phyloP scores from a whole-genome alignment of 2,113 vertebrate genomes.

The Grantiella picta region DNA sequence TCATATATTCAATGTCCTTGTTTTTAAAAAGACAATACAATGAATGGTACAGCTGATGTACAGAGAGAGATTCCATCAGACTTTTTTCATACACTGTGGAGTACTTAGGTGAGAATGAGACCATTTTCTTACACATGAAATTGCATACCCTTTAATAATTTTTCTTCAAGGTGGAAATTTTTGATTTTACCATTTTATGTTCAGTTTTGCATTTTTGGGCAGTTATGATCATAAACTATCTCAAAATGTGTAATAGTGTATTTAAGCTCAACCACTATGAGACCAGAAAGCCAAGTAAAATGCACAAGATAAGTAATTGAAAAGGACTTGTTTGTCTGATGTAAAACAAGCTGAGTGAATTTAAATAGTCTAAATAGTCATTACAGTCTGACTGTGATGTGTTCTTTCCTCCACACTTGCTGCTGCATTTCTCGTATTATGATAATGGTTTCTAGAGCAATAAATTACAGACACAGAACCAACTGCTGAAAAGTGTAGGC shows the following conservation, averaged over 20 bases:
- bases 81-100: neutral
- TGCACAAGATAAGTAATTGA: constrained; percentile 55
- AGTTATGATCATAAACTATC: neutral
- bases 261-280: constrained; percentile 40
- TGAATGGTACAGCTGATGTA: neutral
- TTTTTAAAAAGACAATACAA: neutral
- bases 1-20: neutral
- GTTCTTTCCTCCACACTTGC: constrained; percentile 62
- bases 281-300: constrained; percentile 50
- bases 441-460: constrained; percentile 71
- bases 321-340: constrained; percentile 64
- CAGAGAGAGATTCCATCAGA: neutral
- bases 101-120: neutral
- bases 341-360: constrained; percentile 60
- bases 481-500: constrained; percentile 63
- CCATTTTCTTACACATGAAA: neutral
- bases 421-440: constrained; percentile 65
- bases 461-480: constrained; percentile 65
- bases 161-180: neutral
- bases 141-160: neutral
- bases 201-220: constrained; percentile 16
- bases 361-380: constrained; percentile 74
- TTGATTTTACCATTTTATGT: neutral
- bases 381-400: constrained; percentile 67
- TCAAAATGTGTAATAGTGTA: constrained; percentile 18